Percentiles rank a stretch among this genome's conserved stretches.
Conservation (phyloP, 1,140 invertebrate genomes). For the Orchesella cincta region DNA sequence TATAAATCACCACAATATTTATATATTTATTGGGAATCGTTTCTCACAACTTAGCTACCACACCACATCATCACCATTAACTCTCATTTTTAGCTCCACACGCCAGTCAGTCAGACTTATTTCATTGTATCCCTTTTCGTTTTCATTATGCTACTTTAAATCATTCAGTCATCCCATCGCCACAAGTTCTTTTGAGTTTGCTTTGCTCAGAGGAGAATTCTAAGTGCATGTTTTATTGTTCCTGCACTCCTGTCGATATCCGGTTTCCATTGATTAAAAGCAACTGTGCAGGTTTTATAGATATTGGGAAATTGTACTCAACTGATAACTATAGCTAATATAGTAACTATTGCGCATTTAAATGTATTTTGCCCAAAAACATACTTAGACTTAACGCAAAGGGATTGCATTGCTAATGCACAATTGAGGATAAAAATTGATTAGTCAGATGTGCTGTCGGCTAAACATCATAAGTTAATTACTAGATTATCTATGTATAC, state of each 20-base stretch:
- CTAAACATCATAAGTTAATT: conserved; percentile 10
- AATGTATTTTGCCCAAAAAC: not conserved
- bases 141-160: too few species aligned
- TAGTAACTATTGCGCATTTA: not conserved
- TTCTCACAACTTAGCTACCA: not conserved
- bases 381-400: not conserved
- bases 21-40: conserved; percentile 17
- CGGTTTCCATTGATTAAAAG: conserved; percentile 11
- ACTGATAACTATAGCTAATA: not conserved
- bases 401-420: not conserved
- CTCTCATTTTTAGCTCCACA: not conserved
- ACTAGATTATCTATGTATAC: not conserved
- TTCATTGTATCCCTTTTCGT: not conserved
- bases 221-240: not conserved
- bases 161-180: too few species aligned
- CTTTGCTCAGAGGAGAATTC: too few species aligned
- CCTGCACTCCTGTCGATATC: not conserved
- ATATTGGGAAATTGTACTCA: not conserved
- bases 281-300: not conserved
- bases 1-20: not conserved
- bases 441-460: conserved; percentile 18
- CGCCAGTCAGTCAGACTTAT: not conserved
- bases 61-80: not conserved
- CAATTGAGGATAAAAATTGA: not conserved
- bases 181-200: too few species aligned